Conservation (phyloP, 1,140 invertebrate species). For the Megathymus violae region DNA sequence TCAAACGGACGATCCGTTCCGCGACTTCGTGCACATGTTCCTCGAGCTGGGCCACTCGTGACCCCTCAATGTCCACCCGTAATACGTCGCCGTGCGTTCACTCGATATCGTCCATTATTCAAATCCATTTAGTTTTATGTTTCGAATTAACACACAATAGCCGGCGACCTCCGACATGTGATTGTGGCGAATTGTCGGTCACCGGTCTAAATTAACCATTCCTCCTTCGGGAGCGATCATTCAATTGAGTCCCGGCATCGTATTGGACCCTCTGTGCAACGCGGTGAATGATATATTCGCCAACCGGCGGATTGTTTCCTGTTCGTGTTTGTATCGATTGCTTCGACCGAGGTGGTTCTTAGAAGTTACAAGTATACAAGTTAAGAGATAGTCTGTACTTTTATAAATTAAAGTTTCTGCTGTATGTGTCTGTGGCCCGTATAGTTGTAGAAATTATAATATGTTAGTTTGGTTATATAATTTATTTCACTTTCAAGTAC, state of each 20-base stretch:
- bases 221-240: constrained; percentile 52
- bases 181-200: constrained; percentile 36
- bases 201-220: constrained; percentile 28
- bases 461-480: too few relatives aligned
- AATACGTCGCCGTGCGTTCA: constrained; percentile 8
- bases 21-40: background rate
- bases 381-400: too few relatives aligned
- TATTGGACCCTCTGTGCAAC: constrained; percentile 3
- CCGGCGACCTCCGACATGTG: constrained; percentile 29
- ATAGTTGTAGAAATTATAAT: too few relatives aligned
- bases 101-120: constrained; percentile 22
- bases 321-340: background rate
- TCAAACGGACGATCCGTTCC: background rate
- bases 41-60: background rate
- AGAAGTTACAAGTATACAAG: too few relatives aligned
- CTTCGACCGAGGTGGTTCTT: background rate
- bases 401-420: too few relatives aligned
- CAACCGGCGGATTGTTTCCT: background rate
- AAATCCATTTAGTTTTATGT: constrained; percentile 26
- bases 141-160: constrained; percentile 42
- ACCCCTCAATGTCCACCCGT: background rate
- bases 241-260: constrained; percentile 48
- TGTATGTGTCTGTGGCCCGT: too few relatives aligned
- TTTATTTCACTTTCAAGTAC: too few relatives aligned
- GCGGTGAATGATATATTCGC: background rate